A percentile compares a stretch with the other conserved stretches of the same genome.
phyloP scores from a whole-genome alignment of 2,888 invertebrate species.

The Cyclophora albipunctata region DNA sequence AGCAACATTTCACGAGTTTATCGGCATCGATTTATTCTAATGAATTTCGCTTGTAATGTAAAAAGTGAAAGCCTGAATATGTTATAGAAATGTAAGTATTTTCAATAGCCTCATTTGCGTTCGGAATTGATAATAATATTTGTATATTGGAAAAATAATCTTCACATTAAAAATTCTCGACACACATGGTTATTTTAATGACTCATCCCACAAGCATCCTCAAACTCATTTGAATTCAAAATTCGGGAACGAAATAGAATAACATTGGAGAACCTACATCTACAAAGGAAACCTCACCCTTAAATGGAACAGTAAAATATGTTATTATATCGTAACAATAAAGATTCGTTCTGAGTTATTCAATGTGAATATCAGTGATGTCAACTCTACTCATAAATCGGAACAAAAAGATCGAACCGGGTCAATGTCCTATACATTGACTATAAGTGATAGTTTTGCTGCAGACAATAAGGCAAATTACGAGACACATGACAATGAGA shows the following conservation, averaged over 20 bases:
- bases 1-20: conserved; percentile 22
- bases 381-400: conserved; percentile 30
- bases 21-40: conserved; percentile 20
- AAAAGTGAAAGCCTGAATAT: conserved; percentile 25
- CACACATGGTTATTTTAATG: conserved; percentile 10
- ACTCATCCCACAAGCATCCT: conserved; percentile 31
- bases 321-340: too few species aligned
- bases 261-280: too few species aligned
- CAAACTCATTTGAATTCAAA: conserved; percentile 29
- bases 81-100: not conserved
- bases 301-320: too few species aligned
- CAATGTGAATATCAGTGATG: conserved; percentile 24
- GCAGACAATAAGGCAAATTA: conserved; percentile 55
- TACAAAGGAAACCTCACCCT: too few species aligned
- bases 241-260: conserved; percentile 6
- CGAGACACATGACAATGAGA: conserved; percentile 33
- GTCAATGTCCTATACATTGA: conserved; percentile 57
- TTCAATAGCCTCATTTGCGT: too few species aligned
- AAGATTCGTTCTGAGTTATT: too few species aligned
- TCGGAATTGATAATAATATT: too few species aligned
- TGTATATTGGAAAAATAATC: too few species aligned
- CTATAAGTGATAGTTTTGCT: conserved; percentile 42
- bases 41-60: conserved; percentile 17
- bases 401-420: conserved; percentile 40
- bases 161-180: too few species aligned